Evolutionary conservation across 2,797 vertebrate species (phyloP).

Genomic region (Tragopan temminckii): DNA sequence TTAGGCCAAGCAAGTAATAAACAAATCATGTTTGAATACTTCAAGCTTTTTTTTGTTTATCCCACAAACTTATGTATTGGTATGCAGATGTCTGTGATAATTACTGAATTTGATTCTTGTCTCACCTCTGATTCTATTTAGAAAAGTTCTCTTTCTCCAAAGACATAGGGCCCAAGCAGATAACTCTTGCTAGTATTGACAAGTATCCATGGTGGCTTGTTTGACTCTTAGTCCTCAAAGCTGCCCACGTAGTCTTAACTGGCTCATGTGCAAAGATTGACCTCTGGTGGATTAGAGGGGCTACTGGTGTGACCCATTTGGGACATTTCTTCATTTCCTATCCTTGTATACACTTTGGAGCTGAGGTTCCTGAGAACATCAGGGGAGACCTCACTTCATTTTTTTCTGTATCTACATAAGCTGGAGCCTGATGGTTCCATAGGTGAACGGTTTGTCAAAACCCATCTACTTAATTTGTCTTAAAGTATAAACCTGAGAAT

Average conservation of each 20-base stretch:
- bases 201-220: not conserved
- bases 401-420: not conserved
- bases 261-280: not conserved
- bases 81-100: not conserved
- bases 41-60: not conserved
- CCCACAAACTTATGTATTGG: not conserved
- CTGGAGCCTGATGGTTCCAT: not conserved
- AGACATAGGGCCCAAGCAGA: not conserved
- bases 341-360: not conserved
- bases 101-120: not conserved
- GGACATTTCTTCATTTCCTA: not conserved
- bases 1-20: not conserved
- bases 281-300: slow-evolving; percentile 8
- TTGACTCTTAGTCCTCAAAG: not conserved
- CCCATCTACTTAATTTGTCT: not conserved
- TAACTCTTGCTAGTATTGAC: not conserved
- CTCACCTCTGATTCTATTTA: not conserved
- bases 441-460: not conserved
- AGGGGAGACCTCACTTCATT: not conserved
- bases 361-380: not conserved
- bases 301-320: not conserved
- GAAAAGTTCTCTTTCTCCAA: not conserved
- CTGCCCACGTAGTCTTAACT: not conserved
- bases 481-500: not conserved
- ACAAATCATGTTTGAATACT: not conserved